These are phyloP conservation scores for Dinocampus coccinellae DNA, from an alignment of 2,888 invertebrate species.

Conservation along the genomic window DNA sequence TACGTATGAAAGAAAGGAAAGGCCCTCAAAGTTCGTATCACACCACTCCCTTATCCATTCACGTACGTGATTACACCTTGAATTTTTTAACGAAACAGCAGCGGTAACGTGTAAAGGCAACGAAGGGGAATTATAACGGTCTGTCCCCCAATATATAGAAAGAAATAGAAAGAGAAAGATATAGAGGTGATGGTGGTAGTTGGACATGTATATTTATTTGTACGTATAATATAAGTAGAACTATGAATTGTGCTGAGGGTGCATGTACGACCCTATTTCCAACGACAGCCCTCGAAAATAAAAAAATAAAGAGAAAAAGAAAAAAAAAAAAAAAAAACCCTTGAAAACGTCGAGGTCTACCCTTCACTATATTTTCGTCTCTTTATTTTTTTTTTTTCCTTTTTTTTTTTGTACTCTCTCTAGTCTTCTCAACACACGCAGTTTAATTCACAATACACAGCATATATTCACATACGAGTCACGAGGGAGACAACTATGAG, in stretches of 20 bases:
- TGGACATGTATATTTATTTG: not conserved
- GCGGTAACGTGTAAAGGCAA: conserved; percentile 38
- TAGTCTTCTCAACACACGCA: not conserved
- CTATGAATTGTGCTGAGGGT: conserved; percentile 30
- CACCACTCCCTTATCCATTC: conserved; percentile 51
- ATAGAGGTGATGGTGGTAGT: not conserved
- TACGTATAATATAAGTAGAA: conserved; percentile 13
- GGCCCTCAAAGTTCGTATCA: conserved; percentile 27
- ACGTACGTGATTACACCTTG: conserved; percentile 61
- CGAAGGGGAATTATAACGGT: conserved; percentile 9
- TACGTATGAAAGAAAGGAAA: not conserved
- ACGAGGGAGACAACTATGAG: not conserved
- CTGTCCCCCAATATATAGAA: conserved; percentile 13
- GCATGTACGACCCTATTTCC: conserved; percentile 37
- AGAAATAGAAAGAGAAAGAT: no score
- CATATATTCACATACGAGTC: conserved; percentile 3
- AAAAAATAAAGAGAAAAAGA: not conserved
- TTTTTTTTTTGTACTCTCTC: conserved; percentile 12
- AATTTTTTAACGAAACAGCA: conserved; percentile 60
- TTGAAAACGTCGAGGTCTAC: conserved; percentile 24
- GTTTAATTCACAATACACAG: conserved; percentile 9
- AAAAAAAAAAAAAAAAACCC: conserved; percentile 2
- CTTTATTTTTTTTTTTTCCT: conserved; percentile 3
- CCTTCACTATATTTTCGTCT: conserved; percentile 17
- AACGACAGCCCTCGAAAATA: conserved; percentile 11